A percentile compares a stretch with the other conserved stretches of the same genome.
Conservation (phyloP, 1,140 invertebrate genomes). For the Notospermus geniculatus region DNA sequence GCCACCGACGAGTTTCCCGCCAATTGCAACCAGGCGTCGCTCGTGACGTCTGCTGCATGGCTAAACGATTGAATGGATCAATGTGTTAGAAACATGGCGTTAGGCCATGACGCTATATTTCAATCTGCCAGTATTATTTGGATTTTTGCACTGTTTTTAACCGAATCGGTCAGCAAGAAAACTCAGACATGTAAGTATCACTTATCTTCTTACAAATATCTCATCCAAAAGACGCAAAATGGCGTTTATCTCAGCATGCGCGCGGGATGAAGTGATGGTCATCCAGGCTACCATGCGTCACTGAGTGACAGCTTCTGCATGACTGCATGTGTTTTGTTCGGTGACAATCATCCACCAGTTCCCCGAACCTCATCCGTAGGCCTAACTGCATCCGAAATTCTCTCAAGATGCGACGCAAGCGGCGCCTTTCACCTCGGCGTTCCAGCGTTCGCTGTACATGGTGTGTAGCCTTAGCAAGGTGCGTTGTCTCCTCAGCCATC, state of each 20-base stretch:
- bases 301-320: neutral
- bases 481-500: too few species aligned
- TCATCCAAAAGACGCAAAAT: neutral
- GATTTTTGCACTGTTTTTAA: slow-evolving; percentile 8
- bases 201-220: neutral
- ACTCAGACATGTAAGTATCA: slow-evolving; percentile 7
- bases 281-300: neutral
- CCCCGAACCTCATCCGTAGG: slow-evolving; percentile 1
- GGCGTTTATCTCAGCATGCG: neutral
- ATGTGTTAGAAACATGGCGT: slow-evolving; percentile 9
- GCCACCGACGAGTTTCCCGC: too few species aligned
- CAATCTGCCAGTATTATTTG: slow-evolving; percentile 6
- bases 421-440: too few species aligned
- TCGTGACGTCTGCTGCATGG: too few species aligned
- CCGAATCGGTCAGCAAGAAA: slow-evolving; percentile 1
- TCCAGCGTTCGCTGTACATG: too few species aligned
- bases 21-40: too few species aligned
- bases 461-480: too few species aligned
- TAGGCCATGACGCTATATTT: slow-evolving; percentile 5
- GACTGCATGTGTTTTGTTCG: slow-evolving; percentile 1
- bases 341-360: neutral
- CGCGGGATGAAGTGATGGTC: neutral
- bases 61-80: neutral
- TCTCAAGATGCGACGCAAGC: too few species aligned
- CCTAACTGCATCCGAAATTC: too few species aligned